A percentile compares a stretch with the other conserved stretches of the same genome.
Conservation (phyloP, 2,888 invertebrate species). For the Phalera bucephala region DNA sequence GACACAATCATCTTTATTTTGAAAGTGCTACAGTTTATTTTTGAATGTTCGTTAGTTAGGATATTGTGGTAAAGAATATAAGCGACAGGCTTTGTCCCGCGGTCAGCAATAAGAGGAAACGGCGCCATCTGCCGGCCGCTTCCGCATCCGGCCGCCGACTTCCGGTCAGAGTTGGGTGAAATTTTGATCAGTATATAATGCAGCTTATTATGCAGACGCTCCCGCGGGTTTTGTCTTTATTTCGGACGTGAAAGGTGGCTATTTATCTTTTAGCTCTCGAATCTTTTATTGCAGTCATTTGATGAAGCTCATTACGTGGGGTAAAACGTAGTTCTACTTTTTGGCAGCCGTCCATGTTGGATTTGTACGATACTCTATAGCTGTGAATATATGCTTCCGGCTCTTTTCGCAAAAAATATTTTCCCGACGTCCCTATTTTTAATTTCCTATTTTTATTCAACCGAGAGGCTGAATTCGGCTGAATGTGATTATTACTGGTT, state of each 20-base stretch:
- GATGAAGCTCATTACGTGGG: background rate
- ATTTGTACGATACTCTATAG: too few species aligned
- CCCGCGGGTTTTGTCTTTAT: constrained; percentile 20
- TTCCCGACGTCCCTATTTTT: too few species aligned
- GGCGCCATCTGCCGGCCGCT: constrained; percentile 70
- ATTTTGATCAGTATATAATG: constrained; percentile 70
- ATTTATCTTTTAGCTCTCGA: background rate
- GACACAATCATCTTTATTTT: constrained; percentile 14
- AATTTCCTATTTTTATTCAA: too few species aligned
- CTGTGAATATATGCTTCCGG: too few species aligned
- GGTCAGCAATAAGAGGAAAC: constrained; percentile 77
- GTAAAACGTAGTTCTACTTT: too few species aligned
- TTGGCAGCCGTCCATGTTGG: too few species aligned
- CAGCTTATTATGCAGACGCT: constrained; percentile 56
- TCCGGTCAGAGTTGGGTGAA: constrained; percentile 60
- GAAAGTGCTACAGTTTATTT: constrained; percentile 25
- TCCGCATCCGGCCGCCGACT: constrained; percentile 57
- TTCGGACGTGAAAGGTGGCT: constrained; percentile 2
- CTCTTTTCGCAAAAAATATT: too few species aligned
- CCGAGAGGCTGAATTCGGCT: too few species aligned
- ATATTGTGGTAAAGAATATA: constrained; percentile 36
- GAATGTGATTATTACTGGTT: too few species aligned
- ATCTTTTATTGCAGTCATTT: background rate
- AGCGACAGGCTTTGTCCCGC: constrained; percentile 66
- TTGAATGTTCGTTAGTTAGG: constrained; percentile 6